Evolutionary conservation across 2,888 invertebrate species (phyloP).

Genomic region (Pristionchus arcanus): DNA sequence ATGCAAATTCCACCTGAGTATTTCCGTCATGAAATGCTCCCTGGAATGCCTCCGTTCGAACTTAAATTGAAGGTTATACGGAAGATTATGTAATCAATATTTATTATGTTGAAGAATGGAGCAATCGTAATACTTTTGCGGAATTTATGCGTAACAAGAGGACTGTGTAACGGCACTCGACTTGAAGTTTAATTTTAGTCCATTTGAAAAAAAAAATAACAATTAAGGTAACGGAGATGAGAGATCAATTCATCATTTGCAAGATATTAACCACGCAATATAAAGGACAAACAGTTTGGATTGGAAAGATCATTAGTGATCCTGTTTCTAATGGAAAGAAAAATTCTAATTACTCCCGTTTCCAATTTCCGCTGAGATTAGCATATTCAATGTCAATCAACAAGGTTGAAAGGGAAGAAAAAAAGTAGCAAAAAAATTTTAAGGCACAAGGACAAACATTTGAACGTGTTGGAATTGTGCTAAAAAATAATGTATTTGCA

Average conservation of each 20-base stretch:
- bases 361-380: neutral
- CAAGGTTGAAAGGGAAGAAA: neutral
- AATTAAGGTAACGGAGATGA: neutral
- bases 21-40: neutral
- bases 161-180: neutral
- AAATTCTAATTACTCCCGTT: neutral
- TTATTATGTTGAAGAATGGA: neutral
- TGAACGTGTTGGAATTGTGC: neutral
- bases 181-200: neutral
- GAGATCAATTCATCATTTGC: neutral
- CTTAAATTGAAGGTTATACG: neutral
- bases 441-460: conserved; percentile 41
- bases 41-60: conserved; percentile 14
- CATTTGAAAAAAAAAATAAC: neutral
- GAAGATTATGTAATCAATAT: neutral
- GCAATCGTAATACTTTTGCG: neutral
- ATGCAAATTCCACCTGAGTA: neutral
- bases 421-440: neutral
- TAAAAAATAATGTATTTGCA: neutral
- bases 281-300: neutral
- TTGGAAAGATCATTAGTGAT: neutral
- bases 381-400: conserved; percentile 31
- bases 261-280: neutral
- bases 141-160: neutral
- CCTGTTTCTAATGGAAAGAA: neutral